Base-by-base conservation (phyloP, 2,888 invertebrate species). In the Perithous albicinctus region DNA sequence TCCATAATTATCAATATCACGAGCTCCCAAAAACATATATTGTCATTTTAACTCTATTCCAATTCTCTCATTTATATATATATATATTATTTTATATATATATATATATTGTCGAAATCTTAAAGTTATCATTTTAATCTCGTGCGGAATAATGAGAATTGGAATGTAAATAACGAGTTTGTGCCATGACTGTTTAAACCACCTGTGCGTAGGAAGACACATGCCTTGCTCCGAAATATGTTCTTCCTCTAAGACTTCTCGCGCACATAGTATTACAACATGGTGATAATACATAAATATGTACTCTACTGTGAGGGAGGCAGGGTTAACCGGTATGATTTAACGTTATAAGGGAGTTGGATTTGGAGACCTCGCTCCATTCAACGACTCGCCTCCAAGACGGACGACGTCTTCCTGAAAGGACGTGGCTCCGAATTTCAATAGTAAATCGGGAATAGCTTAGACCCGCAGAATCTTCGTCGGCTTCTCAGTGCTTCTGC, bases 401-500 rank as follows among this genome's bases (percentile, higher is more conserved):
- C 88, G 87, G 86, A 90, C 88, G 89, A 87, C 85, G 83, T 87
- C 85, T 88, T 88, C 85, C 87, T 87, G 87, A 88, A 89, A 87
- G 87, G 87, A 84, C 85, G 86, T 84, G 72, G 82, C 79, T 76
- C 66, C 86, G 87, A 88, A 89, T 89, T 90, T 90, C 89, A 89
- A 89, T 89, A 85, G 87, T 75, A 69, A 86, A 86, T 86, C 82
- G 86, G 80, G 85, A 85, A 86, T 85, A 85, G 86, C 85, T 85
- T 83, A 82, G 82, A 82, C 82, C 82, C 79, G 76, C 79, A 66
- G 76, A 82, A 82, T 82, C 74, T 82, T 75, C 72, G 7, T 18
- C 29, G 29, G 70, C 56, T 59, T 56, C 64, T 70, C 66, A 26
- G 35, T 23, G 38, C 63, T 67, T 48, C 69, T 46, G 38, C 35